Conservation (phyloP, 1,140 invertebrate genomes). For the Bombus huntii region DNA sequence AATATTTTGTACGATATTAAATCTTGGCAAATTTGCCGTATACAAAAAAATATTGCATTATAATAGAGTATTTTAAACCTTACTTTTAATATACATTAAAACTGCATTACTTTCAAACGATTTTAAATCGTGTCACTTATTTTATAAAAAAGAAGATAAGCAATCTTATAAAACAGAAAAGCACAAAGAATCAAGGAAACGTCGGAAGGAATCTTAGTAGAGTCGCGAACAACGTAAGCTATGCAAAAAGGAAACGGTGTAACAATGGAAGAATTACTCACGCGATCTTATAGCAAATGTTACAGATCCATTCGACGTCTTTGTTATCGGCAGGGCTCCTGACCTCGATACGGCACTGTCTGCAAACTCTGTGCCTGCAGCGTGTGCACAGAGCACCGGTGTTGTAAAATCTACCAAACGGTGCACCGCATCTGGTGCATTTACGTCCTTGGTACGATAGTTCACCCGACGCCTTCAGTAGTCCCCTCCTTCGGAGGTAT, state of each 20-base stretch:
- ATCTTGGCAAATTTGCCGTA: too few species aligned
- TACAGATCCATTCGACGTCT: conserved; percentile 88
- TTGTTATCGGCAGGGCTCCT: conserved; percentile 69
- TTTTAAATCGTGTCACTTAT: background rate
- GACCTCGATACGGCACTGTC: conserved; percentile 87
- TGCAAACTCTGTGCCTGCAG: conserved; percentile 89
- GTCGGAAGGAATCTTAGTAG: background rate
- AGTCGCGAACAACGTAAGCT: too few species aligned
- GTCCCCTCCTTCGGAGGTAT: conserved; percentile 84
- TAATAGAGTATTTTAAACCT: background rate
- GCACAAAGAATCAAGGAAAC: background rate
- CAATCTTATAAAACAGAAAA: background rate
- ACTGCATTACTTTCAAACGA: background rate
- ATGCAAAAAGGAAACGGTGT: background rate
- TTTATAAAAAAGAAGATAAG: background rate
- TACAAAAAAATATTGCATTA: too few species aligned
- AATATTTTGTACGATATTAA: too few species aligned
- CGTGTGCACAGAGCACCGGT: conserved; percentile 87
- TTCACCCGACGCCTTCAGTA: conserved; percentile 80
- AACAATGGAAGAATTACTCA: conserved; percentile 80
- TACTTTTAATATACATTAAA: background rate
- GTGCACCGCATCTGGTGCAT: conserved; percentile 87
- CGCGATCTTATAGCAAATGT: conserved; percentile 89
- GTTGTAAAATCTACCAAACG: conserved; percentile 89
- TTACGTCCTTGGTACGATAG: conserved; percentile 83